Conservation (phyloP, 2,888 invertebrate genomes). For the Ethmia dodecea region DNA sequence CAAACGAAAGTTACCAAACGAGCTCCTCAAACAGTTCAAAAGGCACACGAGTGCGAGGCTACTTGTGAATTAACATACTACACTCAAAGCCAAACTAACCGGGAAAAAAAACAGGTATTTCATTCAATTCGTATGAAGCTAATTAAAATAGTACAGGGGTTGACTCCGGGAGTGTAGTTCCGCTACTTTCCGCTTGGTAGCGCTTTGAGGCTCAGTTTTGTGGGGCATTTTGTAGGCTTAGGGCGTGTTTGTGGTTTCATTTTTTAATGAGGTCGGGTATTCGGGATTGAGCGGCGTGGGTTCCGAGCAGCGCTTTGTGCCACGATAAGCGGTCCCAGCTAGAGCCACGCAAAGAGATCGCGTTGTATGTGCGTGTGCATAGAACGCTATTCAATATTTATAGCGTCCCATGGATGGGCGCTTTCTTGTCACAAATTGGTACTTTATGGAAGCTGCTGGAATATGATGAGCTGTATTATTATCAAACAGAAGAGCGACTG, state of each 20-base stretch:
- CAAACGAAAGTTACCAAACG: too few relatives aligned
- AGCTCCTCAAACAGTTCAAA: slow-evolving; percentile 56
- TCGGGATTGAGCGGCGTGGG: slow-evolving; percentile 37
- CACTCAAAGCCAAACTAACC: slow-evolving; percentile 73
- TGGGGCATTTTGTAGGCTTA: slow-evolving; percentile 23
- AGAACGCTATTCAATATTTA: too few relatives aligned
- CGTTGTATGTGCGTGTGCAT: too few relatives aligned
- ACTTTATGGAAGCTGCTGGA: too few relatives aligned
- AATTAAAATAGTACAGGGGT: slow-evolving; percentile 75
- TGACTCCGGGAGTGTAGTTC: slow-evolving; percentile 70
- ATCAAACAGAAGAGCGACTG: too few relatives aligned
- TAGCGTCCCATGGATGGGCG: too few relatives aligned
- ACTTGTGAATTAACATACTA: slow-evolving; percentile 73
- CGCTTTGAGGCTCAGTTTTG: slow-evolving; percentile 53
- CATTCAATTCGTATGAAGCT: slow-evolving; percentile 73
- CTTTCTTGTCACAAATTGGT: too few relatives aligned
- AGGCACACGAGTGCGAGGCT: slow-evolving; percentile 44
- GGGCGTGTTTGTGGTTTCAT: slow-evolving; percentile 58
- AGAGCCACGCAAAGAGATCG: slow-evolving; percentile 15
- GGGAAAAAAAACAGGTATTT: slow-evolving; percentile 49
- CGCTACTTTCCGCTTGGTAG: slow-evolving; percentile 70
- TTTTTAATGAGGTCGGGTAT: slow-evolving; percentile 75
- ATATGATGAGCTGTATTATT: too few relatives aligned
- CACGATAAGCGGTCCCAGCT: neutral
- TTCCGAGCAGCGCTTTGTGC: slow-evolving; percentile 1